Evolutionary conservation across 2,113 vertebrate genomes (phyloP).

Genomic region (Tenebrosternarchus preto): DNA sequence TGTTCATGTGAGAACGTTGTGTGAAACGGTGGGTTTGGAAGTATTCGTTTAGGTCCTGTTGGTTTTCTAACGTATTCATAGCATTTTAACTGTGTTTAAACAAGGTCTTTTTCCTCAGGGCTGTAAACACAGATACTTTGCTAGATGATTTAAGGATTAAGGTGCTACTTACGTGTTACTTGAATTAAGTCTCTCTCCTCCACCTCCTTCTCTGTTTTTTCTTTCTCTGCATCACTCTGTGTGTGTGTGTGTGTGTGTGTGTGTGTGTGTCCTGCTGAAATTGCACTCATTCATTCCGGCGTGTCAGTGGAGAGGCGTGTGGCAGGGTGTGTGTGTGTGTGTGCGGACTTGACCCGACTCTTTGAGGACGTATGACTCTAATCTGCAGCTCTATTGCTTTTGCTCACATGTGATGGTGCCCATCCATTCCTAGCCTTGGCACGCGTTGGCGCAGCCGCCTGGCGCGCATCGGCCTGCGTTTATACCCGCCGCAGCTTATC

Average conservation of each 20-base stretch:
- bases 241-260: background rate
- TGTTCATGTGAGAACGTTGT: no score
- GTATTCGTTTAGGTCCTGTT: background rate
- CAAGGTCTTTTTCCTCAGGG: background rate
- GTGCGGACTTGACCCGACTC: constrained; percentile 47
- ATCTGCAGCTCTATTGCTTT: constrained; percentile 58
- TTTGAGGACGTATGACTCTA: constrained; percentile 56
- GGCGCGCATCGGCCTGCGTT: constrained; percentile 29
- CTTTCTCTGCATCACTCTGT: background rate
- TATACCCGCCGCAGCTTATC: constrained; percentile 42
- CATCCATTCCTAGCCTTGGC: constrained; percentile 53
- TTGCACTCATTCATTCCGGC: constrained; percentile 56
- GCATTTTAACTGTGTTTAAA: background rate
- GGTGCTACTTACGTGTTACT: background rate
- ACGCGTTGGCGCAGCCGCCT: constrained; percentile 45
- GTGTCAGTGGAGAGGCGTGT: constrained; percentile 45
- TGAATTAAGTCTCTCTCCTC: background rate
- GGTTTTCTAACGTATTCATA: background rate
- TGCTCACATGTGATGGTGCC: constrained; percentile 54
- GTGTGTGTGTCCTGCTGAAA: constrained; percentile 36
- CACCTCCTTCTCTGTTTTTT: constrained; percentile 18
- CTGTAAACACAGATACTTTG: background rate
- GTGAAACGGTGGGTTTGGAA: background rate
- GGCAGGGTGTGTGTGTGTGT: constrained; percentile 42
- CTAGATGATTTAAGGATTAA: background rate